Base-by-base conservation (phyloP, 2,113 vertebrate species). In the Istiophorus platypterus region DNA sequence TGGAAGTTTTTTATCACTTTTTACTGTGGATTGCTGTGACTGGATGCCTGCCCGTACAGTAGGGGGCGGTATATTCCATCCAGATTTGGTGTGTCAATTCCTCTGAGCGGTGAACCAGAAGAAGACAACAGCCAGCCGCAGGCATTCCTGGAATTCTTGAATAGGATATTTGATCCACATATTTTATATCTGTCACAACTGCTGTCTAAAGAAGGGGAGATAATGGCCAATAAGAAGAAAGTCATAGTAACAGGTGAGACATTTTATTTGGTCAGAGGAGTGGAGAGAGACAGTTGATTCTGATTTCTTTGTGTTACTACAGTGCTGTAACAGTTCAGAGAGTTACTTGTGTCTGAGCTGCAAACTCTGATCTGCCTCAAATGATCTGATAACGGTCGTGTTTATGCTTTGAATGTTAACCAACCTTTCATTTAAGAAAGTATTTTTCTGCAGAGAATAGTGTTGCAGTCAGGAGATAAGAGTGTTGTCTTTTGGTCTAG, bases 241-340 rank as follows among this genome's bases (percentile, higher is more conserved):
- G 93, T 95, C n/a, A 27, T 95, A 66, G 94, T 95, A 26, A 95
- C 94, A 90, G 94, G 94, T 94, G 73, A 90, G 89, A 68, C 3
- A 7, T 29, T 72, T 39, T 22, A 7, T 34, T 18, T 26, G 14
- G 34, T 81, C 17, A 34, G 17, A 24, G 18, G 20, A 42, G 12
- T 51, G 31, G 2, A 73, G 7, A 18, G 10, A 1, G 12, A 42
- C 37, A 47, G 26, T 8, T 39, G 2, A 26, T 18, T 45, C 18
- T 77, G 9, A 49, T 68, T 7, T 73, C 1, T 63, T 57, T 49
- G 22, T 39, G 11, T 71, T n/a, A 20, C 7, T 15, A 24, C 20
- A 37, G 20, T 49, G 27, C 14, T 80, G 29, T 73, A 63, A 7
- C 41, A 62, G 26, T 31, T 70, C 57, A n/a, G 14, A 51, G 56